These are phyloP conservation scores for Corythornis vintsioides DNA, from an alignment of 2,113 vertebrate species.

Conservation along the genomic window DNA sequence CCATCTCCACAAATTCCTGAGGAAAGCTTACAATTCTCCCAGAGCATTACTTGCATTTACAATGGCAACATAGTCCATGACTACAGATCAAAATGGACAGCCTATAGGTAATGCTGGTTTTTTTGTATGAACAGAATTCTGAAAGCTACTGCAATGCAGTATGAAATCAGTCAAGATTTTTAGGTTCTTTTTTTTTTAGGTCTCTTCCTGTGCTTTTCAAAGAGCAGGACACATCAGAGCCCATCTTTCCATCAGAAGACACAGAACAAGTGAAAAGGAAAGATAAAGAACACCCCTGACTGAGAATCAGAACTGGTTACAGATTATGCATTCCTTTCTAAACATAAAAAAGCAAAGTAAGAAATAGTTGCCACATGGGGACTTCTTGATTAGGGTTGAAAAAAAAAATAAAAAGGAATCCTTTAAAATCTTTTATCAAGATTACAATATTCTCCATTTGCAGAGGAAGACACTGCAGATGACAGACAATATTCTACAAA, in stretches of 20 bases:
- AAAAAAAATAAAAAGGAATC: neutral
- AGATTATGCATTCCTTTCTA: neutral
- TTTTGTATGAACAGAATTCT: neutral
- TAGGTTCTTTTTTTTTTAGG: neutral
- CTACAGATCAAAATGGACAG: neutral
- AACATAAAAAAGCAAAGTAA: neutral
- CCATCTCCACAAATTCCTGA: neutral
- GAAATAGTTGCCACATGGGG: neutral
- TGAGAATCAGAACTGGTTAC: neutral
- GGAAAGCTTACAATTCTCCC: neutral
- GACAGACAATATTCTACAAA: neutral
- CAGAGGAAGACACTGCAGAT: neutral
- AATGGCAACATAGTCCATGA: neutral
- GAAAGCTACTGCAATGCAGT: neutral
- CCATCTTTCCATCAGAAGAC: neutral
- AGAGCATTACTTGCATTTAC: neutral
- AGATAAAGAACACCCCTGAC: neutral
- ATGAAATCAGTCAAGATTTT: neutral
- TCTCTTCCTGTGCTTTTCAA: neutral
- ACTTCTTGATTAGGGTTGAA: neutral
- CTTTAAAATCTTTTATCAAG: neutral
- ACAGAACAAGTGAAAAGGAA: neutral
- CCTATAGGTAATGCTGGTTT: accelerated
- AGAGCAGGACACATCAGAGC: neutral
- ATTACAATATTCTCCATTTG: neutral